Conservation (phyloP, 2,113 vertebrate genomes). For the Dicentrarchus labrax region DNA sequence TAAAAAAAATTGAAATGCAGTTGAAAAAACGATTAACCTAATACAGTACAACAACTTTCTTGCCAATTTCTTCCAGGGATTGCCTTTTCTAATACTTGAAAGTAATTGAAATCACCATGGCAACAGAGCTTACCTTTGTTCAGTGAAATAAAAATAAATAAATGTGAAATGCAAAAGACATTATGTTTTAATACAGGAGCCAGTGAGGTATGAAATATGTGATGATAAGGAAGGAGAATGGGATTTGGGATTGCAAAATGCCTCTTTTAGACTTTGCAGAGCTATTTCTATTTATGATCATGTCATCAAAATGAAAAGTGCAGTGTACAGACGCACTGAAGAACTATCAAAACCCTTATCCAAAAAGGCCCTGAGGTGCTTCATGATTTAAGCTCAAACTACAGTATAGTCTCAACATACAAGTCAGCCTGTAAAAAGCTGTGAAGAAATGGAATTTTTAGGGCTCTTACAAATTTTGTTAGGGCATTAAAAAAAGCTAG, state of each 20-base stretch:
- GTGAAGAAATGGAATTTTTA: constrained; percentile 50
- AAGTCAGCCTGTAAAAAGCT: constrained; percentile 25
- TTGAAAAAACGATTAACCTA: constrained; percentile 19
- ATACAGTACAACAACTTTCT: constrained; percentile 46
- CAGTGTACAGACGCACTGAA: constrained; percentile 23
- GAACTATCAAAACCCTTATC: constrained; percentile 22
- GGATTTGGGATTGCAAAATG: constrained; percentile 64
- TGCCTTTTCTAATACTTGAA: constrained; percentile 66
- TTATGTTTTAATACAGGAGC: constrained; percentile 74
- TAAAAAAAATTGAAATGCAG: background rate
- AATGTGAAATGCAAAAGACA: constrained; percentile 73
- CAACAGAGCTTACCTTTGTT: constrained; percentile 72
- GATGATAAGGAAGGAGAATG: constrained; percentile 64
- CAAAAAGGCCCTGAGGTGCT: constrained; percentile 41
- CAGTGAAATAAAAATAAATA: constrained; percentile 71
- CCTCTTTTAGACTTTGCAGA: constrained; percentile 48
- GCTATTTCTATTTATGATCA: constrained; percentile 67
- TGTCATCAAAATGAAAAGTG: constrained; percentile 58
- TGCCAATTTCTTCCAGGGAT: constrained; percentile 57
- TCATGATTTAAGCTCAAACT: constrained; percentile 55
- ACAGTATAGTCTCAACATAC: constrained; percentile 36
- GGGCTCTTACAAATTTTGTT: constrained; percentile 57
- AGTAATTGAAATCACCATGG: constrained; percentile 76
- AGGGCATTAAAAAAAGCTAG: constrained; percentile 27
- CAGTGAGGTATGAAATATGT: constrained; percentile 73